These are phyloP conservation scores for Anas acuta DNA, from an alignment of 2,797 vertebrate genomes.

Conservation along the genomic window DNA sequence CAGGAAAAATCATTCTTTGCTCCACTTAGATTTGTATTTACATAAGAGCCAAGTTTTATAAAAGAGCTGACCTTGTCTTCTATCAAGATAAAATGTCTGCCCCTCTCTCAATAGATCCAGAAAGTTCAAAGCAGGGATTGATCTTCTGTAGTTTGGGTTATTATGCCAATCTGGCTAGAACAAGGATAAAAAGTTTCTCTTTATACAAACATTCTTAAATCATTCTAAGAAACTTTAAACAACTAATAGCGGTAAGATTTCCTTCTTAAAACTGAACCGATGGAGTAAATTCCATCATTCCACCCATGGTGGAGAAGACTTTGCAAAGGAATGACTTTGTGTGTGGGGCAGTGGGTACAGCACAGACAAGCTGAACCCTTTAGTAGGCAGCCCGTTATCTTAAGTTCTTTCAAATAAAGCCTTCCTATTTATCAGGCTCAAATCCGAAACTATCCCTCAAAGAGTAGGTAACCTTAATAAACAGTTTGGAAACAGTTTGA, in stretches of 20 bases:
- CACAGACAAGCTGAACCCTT: background rate
- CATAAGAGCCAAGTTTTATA: slow-evolving; percentile 26
- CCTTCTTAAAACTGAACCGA: background rate
- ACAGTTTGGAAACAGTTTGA: background rate
- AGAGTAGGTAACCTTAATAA: background rate
- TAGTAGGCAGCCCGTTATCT: background rate
- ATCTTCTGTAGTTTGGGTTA: background rate
- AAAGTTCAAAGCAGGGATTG: slow-evolving; percentile 30
- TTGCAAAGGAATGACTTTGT: background rate
- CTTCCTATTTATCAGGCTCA: background rate
- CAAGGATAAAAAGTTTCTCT: background rate
- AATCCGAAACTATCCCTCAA: background rate
- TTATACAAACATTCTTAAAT: background rate
- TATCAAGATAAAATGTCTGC: slow-evolving; percentile 1
- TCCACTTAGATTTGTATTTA: slow-evolving; percentile 58
- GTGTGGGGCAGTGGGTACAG: background rate
- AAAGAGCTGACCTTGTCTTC: slow-evolving; percentile 54
- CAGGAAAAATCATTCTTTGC: slow-evolving; percentile 27
- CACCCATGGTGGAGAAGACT: background rate
- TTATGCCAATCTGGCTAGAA: background rate
- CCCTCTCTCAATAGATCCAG: background rate
- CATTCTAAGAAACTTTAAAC: background rate
- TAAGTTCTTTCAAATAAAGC: background rate
- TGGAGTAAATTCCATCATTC: background rate
- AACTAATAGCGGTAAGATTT: background rate